Percentiles rank a stretch among this genome's conserved stretches.
These are phyloP conservation scores for Patella ulyssiponensis DNA, from an alignment of 2,888 invertebrate species.

Conservation along the genomic window DNA sequence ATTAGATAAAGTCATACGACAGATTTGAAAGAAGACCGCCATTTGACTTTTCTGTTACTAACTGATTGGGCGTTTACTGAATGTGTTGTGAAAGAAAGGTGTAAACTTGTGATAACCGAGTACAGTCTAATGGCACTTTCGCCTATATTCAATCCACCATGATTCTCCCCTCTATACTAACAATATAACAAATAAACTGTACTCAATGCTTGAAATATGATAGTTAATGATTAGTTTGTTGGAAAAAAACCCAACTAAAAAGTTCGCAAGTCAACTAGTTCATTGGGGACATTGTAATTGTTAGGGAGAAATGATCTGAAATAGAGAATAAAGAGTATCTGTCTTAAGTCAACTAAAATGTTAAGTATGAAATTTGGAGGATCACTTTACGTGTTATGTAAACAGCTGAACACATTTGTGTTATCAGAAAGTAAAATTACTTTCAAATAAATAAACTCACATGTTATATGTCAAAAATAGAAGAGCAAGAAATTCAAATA, in stretches of 20 bases:
- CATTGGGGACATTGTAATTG: constrained; percentile 6
- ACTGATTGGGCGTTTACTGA: constrained; percentile 12
- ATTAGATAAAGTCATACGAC: constrained; percentile 26
- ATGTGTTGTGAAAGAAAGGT: constrained; percentile 5
- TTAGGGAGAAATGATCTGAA: constrained; percentile 4
- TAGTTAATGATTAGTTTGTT: constrained; percentile 9
- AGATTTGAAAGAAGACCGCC: constrained; percentile 13
- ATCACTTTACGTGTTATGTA: too few relatives aligned
- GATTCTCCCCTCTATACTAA: constrained; percentile 8
- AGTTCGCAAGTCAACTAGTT: constrained; percentile 11
- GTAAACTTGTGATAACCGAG: constrained; percentile 11
- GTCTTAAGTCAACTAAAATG: too few relatives aligned
- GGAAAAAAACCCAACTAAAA: constrained; percentile 2
- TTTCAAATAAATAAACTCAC: too few relatives aligned
- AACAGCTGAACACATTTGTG: too few relatives aligned
- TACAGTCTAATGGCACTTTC: constrained; percentile 10
- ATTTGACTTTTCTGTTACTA: constrained; percentile 12
- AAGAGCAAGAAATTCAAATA: too few relatives aligned
- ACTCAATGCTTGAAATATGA: constrained; percentile 3
- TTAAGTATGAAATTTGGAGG: too few relatives aligned
- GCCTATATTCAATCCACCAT: constrained; percentile 7
- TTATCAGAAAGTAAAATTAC: too few relatives aligned
- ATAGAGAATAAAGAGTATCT: constrained; percentile 4
- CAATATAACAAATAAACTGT: constrained; percentile 9
- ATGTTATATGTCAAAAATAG: too few relatives aligned